Evolutionary conservation across 2,888 invertebrate genomes (phyloP).

Genomic region (Oscheius myriophilus): DNA sequence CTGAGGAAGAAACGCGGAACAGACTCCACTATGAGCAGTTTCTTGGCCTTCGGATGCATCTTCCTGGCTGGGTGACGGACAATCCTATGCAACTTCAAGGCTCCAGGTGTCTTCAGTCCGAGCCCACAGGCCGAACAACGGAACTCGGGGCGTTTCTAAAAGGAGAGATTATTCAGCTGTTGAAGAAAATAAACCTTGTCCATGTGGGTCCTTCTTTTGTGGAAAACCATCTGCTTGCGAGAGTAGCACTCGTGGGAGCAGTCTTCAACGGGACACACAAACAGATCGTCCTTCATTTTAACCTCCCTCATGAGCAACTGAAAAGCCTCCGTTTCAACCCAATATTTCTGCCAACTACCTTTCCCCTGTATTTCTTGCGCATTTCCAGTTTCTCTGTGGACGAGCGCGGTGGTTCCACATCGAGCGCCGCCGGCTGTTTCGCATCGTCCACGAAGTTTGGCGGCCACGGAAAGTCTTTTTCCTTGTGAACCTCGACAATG

Average conservation of each 20-base stretch:
- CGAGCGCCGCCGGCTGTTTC: background rate
- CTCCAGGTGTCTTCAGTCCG: conserved; percentile 10
- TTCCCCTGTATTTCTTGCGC: conserved; percentile 5
- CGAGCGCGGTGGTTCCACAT: background rate
- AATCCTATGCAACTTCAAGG: conserved; percentile 13
- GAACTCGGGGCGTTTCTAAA: background rate
- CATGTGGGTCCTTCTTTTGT: conserved; percentile 15
- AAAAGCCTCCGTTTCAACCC: background rate
- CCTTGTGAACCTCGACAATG: conserved; percentile 30
- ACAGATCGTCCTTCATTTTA: background rate
- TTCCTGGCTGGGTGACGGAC: conserved; percentile 1
- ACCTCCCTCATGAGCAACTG: background rate
- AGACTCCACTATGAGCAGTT: conserved; percentile 7
- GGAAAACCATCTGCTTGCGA: conserved; percentile 12
- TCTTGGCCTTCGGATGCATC: conserved; percentile 8
- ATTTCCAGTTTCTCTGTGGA: background rate
- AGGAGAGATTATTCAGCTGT: background rate
- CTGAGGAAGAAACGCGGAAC: too few relatives aligned
- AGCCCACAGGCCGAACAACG: conserved; percentile 25
- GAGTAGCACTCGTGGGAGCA: conserved; percentile 15
- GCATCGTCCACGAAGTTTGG: conserved; percentile 27
- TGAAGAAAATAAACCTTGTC: conserved; percentile 10
- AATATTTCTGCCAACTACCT: background rate
- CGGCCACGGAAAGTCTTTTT: conserved; percentile 34
- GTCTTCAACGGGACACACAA: conserved; percentile 11